These are phyloP conservation scores for Drosophila melanogaster DNA, from an alignment of 1,140 invertebrate genomes.

Conservation along the genomic window DNA sequence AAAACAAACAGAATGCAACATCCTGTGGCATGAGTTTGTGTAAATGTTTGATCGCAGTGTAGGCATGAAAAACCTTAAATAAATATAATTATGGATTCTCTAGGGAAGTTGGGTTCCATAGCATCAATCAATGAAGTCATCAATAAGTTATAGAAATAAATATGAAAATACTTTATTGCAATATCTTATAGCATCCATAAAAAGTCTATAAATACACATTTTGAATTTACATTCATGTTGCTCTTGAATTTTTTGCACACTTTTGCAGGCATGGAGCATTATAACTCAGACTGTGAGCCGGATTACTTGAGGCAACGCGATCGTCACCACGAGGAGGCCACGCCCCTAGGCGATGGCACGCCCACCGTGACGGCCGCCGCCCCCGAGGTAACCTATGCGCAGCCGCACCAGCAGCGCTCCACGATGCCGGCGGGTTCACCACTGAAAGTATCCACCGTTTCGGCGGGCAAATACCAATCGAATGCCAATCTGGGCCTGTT, in stretches of 20 bases:
- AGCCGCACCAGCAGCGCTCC: constrained; percentile 78
- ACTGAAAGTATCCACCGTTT: constrained; percentile 53
- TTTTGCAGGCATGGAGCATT: constrained; percentile 86
- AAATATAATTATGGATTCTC: not conserved
- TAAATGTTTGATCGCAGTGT: constrained; percentile 7
- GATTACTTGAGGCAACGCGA: constrained; percentile 85
- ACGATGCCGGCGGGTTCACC: constrained; percentile 83
- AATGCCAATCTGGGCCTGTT: constrained; percentile 74
- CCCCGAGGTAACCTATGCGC: constrained; percentile 66
- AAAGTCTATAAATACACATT: too few relatives aligned
- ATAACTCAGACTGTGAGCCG: constrained; percentile 86
- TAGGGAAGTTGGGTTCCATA: too few relatives aligned
- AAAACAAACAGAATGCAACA: constrained; percentile 6
- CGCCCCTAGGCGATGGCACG: constrained; percentile 81
- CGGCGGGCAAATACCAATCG: constrained; percentile 66
- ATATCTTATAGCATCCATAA: too few relatives aligned
- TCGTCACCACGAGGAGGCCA: constrained; percentile 45
- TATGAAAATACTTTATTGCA: too few relatives aligned
- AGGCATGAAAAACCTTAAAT: not conserved
- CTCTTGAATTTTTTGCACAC: too few relatives aligned
- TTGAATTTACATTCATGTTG: too few relatives aligned
- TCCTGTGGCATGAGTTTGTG: constrained; percentile 4
- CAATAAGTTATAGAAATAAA: too few relatives aligned
- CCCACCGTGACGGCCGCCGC: constrained; percentile 38
- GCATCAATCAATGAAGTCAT: too few relatives aligned